Evolutionary conservation across 2,113 vertebrate genomes (phyloP).

Genomic region (Leptobrachium leishanense): DNA sequence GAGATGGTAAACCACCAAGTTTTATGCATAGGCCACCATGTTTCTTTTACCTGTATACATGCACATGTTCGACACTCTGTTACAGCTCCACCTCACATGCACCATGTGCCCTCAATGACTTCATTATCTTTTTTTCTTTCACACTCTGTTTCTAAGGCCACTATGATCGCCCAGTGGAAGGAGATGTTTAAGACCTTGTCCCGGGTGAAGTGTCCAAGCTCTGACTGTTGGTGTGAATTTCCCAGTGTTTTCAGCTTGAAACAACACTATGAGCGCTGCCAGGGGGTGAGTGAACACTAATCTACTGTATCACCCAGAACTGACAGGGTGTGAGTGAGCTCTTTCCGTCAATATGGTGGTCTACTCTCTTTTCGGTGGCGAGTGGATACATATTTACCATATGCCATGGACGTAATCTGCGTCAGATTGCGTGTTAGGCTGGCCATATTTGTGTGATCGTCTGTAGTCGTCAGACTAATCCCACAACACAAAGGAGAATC

Average conservation of each 20-base stretch:
- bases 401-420: too few relatives aligned
- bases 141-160: conserved; percentile 69
- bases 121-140: not conserved
- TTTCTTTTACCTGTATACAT: not conserved
- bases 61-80: not conserved
- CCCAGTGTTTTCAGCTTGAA: conserved; percentile 96
- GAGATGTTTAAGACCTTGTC: conserved; percentile 92
- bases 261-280: conserved; percentile 96
- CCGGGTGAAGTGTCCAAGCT: conserved; percentile 90
- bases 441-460: too few relatives aligned
- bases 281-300: conserved; percentile 83
- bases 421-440: too few relatives aligned
- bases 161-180: conserved; percentile 93
- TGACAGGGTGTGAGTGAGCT: conserved; percentile 91
- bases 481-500: too few relatives aligned
- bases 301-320: conserved; percentile 67
- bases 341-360: too few relatives aligned
- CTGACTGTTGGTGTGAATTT: conserved; percentile 96
- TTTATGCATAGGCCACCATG: not conserved
- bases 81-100: not conserved
- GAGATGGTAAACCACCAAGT: not conserved
- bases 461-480: too few relatives aligned
- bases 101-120: not conserved
- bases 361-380: too few relatives aligned
- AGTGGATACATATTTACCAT: too few relatives aligned